A percentile compares a stretch with the other conserved stretches of the same genome.
These are phyloP conservation scores for Smutsia gigantea DNA, from an alignment of 2,797 vertebrate species.

Conservation along the genomic window DNA sequence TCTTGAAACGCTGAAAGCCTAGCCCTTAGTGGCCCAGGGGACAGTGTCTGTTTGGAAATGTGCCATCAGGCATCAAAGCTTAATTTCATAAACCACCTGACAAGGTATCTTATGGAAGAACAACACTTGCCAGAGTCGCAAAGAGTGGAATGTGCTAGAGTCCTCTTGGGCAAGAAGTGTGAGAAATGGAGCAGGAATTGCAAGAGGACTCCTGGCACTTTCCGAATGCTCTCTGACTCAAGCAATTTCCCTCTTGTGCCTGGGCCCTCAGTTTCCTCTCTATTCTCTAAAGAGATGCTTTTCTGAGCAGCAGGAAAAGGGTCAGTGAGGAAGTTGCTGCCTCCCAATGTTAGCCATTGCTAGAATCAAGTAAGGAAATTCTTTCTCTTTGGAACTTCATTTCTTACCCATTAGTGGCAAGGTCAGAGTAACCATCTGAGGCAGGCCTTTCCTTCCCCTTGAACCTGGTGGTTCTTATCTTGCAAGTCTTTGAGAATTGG, in stretches of 20 bases:
- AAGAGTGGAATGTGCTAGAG: neutral
- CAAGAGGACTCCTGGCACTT: neutral
- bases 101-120: constrained; percentile 51
- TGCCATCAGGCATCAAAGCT: constrained; percentile 6
- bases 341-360: neutral
- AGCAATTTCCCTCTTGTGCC: neutral
- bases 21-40: neutral
- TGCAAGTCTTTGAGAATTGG: too few species aligned
- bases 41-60: constrained; percentile 55
- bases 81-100: constrained; percentile 66
- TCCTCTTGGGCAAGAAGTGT: constrained; percentile 53
- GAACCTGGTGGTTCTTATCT: neutral
- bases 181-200: neutral
- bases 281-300: neutral
- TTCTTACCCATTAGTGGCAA: neutral
- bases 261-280: neutral
- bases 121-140: neutral
- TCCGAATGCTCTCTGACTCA: neutral
- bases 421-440: neutral
- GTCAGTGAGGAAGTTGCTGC: neutral
- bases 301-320: neutral
- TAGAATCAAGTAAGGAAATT: neutral
- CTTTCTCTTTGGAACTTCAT: neutral
- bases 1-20: neutral
- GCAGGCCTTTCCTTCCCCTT: neutral